Evolutionary conservation across 1,140 invertebrate genomes (phyloP).

Genomic region (Cyclina sinensis): DNA sequence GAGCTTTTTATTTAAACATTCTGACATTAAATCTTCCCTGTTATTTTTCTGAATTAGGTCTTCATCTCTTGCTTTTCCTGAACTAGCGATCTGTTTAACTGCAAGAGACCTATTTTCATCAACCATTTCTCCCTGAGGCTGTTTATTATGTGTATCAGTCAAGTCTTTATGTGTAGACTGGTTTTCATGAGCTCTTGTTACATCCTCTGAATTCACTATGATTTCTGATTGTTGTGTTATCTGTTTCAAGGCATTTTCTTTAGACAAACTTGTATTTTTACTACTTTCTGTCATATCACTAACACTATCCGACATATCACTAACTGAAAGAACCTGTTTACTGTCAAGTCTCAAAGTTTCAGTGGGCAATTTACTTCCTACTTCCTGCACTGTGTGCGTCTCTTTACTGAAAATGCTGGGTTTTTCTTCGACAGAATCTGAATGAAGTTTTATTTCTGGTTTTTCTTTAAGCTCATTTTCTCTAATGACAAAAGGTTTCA

Average conservation of each 20-base stretch:
- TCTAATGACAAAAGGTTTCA: not conserved
- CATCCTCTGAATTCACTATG: not conserved
- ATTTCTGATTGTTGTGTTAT: not conserved
- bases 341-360: not conserved
- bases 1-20: no score
- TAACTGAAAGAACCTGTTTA: not conserved
- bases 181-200: not conserved
- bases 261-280: not conserved
- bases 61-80: not conserved
- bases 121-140: not conserved
- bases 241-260: not conserved
- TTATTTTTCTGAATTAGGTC: not conserved
- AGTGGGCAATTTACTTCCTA: not conserved
- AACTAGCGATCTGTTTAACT: not conserved
- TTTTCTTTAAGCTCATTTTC: not conserved
- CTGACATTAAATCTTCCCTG: not conserved
- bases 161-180: not conserved
- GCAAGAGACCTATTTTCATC: not conserved
- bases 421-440: not conserved
- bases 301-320: no score
- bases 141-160: not conserved
- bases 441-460: not conserved
- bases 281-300: not conserved
- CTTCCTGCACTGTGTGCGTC: not conserved
- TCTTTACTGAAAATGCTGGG: not conserved